Evolutionary conservation across 2,888 invertebrate genomes (phyloP), one percentile per base, ranked within the genome.

Genomic region (Calameuta filiformis): DNA sequence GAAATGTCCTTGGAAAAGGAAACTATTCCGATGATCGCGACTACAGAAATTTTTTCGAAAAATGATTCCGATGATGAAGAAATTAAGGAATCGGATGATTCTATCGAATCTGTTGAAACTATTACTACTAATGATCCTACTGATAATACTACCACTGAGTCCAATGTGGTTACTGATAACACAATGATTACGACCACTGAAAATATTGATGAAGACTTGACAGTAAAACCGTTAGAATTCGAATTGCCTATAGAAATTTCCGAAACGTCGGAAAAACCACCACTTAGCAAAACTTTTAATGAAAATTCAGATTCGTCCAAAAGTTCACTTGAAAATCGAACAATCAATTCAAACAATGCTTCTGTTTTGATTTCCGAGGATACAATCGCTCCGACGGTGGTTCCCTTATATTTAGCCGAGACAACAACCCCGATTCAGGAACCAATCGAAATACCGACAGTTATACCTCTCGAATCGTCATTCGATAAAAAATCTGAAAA

Each of bases 391-490:
- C 56, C 23, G 9, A 9, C 56, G 23, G 56, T 56, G 9, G 9
- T 56, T 56, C 56, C 56, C 23, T 56, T 23, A 56, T 2, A 23
- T 9, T 56, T 23, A 56, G 56, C 56, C 9, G 56, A 56, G 56
- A 56, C 56, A 56, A 23, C 56, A 56, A 56, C 56, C 56, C 56
- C 56, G 56, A 56, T 56, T 56, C 56, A 9, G 23, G 56, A 56
- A 56, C 0, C 23, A 23, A 1, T 23, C 23, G 85, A 87, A 4
- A 83, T 91, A 75, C 91, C 90, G 15, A 87, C 86, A 80, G 91
- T 91, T 23, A 89, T 91, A 71, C 90, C 91, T n/a, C 82, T 90
- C 30, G 56, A 56, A 56, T 23, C 23, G 9, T 23, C 56, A 56
- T 56, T 56, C 1, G 23, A 56, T 56, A 56, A 9, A 56, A 23